Percentiles rank a stretch among this genome's conserved stretches.
Conservation (phyloP, 2,113 vertebrate species). For the Meles meles region DNA sequence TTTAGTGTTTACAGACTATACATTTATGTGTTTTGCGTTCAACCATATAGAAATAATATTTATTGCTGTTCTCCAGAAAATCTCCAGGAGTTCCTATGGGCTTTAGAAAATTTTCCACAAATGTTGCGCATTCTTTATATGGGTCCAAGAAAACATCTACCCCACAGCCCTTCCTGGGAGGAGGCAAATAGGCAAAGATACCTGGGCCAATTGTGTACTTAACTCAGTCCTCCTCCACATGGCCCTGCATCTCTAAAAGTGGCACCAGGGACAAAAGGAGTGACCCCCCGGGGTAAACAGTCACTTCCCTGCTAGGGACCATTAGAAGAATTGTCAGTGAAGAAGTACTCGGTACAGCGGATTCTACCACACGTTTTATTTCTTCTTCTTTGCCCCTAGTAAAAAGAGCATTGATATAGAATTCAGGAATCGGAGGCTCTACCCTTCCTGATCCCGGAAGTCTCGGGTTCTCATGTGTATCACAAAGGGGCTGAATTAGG, state of each 20-base stretch:
- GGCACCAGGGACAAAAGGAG: not conserved
- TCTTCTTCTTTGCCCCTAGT: not conserved
- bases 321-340: not conserved
- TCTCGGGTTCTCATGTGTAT: not conserved
- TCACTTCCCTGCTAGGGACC: not conserved
- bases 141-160: constrained; percentile 26
- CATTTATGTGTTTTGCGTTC: not conserved
- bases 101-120: constrained; percentile 33
- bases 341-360: not conserved
- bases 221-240: rapidly evolving
- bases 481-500: not conserved
- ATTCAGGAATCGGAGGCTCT: not conserved
- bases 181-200: not conserved
- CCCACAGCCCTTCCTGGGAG: constrained; percentile 20
- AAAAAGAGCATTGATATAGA: not conserved
- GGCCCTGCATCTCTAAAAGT: not conserved
- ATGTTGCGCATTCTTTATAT: not conserved
- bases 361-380: rapidly evolving
- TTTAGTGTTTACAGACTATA: not conserved
- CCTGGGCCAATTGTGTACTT: rapidly evolving
- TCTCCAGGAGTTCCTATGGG: not conserved
- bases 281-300: not conserved
- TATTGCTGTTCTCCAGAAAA: not conserved
- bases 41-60: not conserved
- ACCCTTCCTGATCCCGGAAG: not conserved